Base-by-base conservation (phyloP, 2,888 invertebrate species). In the Incurvaria masculella region DNA sequence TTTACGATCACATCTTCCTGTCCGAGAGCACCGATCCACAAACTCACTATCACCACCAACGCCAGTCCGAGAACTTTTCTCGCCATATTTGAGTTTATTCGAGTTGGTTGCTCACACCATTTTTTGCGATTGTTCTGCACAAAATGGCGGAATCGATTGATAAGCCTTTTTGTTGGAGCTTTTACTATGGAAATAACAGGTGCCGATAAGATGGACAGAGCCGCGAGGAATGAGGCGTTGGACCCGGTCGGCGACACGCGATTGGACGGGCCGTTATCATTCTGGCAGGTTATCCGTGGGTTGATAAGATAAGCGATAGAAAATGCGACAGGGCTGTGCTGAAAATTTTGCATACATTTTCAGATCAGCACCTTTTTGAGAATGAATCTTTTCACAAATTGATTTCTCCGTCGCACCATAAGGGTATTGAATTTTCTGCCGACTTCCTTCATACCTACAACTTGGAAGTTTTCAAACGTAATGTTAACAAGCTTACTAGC, bases 291-390 rank as follows among this genome's bases (percentile, higher is more conserved):
- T 33, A 33, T 33, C 33, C 33, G 3, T 33, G 33, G 68, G 66
- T 67, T 66, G 76, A 78, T 78, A 76, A 75, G 76, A 76, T 76
- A 75, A 62, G 57, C 68, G 33, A 74, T 71, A 73, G 71, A 72
- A 68, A 63, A 73, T 69, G 64, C 38, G 20, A n/a, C 21, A 38
- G 72, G 65, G 76, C 75, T 70, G 78, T 70, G 76, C 78, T 23
- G 5, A 5, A 10, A 23, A 23, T 23, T 23, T 23, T 23, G 5
- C 10, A 23, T 10, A 23, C 10, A 6, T 23, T 23, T 6, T 5
- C 23, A 23, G 23, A n/a, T n/a, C 23, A 23, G 10, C 5, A 23
- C 5, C 23, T 23, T 23, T 23, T 23, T 23, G 23, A 23, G 23
- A 23, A 23, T 23, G 6, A 23, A 6, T 23, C 10, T 23, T 23